Evolutionary conservation across 2,113 vertebrate species (phyloP).

Genomic region (Phasianus colchicus): DNA sequence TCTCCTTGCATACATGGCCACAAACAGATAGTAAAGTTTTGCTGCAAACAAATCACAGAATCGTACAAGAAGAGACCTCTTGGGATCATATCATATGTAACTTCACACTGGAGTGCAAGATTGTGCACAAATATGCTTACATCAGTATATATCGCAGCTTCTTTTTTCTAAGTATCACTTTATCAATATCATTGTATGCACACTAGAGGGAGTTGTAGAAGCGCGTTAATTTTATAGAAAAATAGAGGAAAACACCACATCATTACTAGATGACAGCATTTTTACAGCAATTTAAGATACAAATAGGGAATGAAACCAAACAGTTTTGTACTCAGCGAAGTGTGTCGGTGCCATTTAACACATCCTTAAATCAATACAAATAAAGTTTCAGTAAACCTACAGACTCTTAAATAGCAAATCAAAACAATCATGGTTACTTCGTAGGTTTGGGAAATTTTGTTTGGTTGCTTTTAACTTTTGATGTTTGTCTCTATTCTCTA

Average conservation of each 20-base stretch:
- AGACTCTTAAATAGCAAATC: background rate
- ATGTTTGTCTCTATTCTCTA: background rate
- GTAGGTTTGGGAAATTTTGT: background rate
- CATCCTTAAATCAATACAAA: background rate
- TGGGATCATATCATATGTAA: no score
- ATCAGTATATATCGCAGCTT: background rate
- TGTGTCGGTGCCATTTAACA: background rate
- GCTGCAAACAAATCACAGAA: background rate
- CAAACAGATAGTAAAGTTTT: background rate
- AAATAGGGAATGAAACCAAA: background rate
- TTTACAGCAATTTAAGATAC: background rate
- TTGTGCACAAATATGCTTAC: no score
- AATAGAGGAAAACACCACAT: background rate
- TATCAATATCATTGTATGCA: background rate
- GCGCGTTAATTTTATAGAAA: rapidly evolving
- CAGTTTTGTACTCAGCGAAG: background rate
- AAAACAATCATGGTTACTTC: background rate
- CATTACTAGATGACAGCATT: background rate
- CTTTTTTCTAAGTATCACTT: background rate
- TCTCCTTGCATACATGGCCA: background rate
- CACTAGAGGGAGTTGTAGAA: background rate
- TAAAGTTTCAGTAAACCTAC: background rate
- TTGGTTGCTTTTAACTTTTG: background rate
- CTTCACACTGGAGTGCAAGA: background rate
- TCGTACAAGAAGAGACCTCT: no score